phyloP scores from a whole-genome alignment of 2,888 invertebrate species.

The Meandrusa payeni region DNA sequence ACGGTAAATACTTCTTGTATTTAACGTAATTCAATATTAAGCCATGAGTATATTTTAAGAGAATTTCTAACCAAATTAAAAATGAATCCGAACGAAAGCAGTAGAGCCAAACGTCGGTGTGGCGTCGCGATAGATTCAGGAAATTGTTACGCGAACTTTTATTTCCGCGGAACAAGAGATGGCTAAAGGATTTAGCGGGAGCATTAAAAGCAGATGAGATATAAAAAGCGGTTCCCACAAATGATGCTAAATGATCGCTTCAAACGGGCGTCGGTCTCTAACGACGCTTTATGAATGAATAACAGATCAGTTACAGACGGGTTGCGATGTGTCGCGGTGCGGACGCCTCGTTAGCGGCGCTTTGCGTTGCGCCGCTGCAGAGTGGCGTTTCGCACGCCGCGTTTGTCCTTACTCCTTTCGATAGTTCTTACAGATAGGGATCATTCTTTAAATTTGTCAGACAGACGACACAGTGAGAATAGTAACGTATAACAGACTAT shows the following conservation, averaged over 20 bases:
- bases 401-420: not conserved
- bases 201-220: slow-evolving; percentile 73
- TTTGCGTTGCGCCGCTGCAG: slow-evolving; percentile 25
- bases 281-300: slow-evolving; percentile 39
- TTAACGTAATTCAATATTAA: too few species aligned
- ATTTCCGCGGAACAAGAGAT: slow-evolving; percentile 64
- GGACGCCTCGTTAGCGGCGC: slow-evolving; percentile 38
- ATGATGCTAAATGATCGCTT: slow-evolving; percentile 67
- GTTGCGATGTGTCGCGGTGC: slow-evolving; percentile 35
- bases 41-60: too few species aligned
- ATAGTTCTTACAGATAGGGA: too few species aligned
- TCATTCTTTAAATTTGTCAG: too few species aligned
- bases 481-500: too few species aligned
- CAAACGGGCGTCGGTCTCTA: slow-evolving; percentile 46
- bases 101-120: not conserved
- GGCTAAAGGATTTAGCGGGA: slow-evolving; percentile 62
- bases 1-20: too few species aligned
- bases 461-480: too few species aligned
- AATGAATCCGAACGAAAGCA: too few species aligned
- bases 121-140: slow-evolving; percentile 3
- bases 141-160: slow-evolving; percentile 38
- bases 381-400: slow-evolving; percentile 26
- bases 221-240: slow-evolving; percentile 68
- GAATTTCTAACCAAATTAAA: too few species aligned
- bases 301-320: slow-evolving; percentile 41